Conservation (phyloP, 1,140 invertebrate genomes). For the Myzus persicae region DNA sequence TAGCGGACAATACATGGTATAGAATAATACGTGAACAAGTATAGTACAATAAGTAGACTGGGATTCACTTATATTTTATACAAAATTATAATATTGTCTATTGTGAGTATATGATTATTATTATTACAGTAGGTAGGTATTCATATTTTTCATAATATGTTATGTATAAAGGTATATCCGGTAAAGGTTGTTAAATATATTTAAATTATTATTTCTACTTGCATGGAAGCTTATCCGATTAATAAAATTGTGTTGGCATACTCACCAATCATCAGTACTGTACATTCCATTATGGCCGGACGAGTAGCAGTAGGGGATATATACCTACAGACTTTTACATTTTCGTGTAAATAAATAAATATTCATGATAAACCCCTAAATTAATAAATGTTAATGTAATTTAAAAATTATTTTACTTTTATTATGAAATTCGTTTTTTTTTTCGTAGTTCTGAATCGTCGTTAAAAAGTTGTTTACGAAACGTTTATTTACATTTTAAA, state of each 20-base stretch:
- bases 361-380: too few relatives aligned
- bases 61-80: too few relatives aligned
- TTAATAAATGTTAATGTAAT: neutral
- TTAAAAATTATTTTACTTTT: neutral
- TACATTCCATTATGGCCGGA: neutral
- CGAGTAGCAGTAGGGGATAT: neutral
- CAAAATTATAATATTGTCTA: too few relatives aligned
- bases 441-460: neutral
- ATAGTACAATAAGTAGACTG: too few relatives aligned
- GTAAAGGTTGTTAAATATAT: neutral
- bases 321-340: neutral
- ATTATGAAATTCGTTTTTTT: too few relatives aligned
- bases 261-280: neutral
- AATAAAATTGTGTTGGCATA: neutral
- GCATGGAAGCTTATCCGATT: neutral
- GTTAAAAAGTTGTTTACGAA: neutral
- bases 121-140: too few relatives aligned
- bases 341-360: too few relatives aligned
- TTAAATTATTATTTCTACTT: neutral
- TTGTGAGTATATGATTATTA: too few relatives aligned
- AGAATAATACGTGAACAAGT: too few relatives aligned
- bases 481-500: neutral
- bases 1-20: too few relatives aligned
- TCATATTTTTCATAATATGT: neutral
- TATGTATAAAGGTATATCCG: too few relatives aligned